Evolutionary conservation across 2,113 vertebrate species (phyloP).

Genomic region (Leucopsar rothschildi): DNA sequence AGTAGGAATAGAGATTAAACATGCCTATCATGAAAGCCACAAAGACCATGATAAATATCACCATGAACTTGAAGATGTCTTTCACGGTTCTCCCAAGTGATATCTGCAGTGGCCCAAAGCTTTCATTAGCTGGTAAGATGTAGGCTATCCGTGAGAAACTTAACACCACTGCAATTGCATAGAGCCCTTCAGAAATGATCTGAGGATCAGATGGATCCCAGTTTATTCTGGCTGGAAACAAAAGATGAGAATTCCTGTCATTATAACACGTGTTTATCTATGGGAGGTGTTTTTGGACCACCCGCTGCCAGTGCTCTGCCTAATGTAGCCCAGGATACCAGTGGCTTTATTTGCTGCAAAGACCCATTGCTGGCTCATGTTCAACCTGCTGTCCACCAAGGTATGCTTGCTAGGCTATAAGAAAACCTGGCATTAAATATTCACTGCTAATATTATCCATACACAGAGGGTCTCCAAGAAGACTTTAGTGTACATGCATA

Average conservation of each 20-base stretch:
- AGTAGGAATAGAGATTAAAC: constrained; percentile 97
- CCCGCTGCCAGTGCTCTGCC: not conserved
- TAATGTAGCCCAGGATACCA: too few species aligned
- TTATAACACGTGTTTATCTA: not conserved
- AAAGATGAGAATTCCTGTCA: constrained; percentile 30
- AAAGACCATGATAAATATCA: constrained; percentile 96
- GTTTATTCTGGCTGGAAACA: constrained; percentile 84
- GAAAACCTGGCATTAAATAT: not conserved
- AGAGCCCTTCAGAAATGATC: constrained; percentile 95
- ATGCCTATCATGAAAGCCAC: constrained; percentile 98
- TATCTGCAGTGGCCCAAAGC: constrained; percentile 95
- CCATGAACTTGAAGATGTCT: constrained; percentile 98
- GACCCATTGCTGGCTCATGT: not conserved
- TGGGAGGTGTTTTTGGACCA: not conserved
- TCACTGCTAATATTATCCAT: not conserved
- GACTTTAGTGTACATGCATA: not conserved
- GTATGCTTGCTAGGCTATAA: not conserved
- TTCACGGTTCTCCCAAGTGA: constrained; percentile 93
- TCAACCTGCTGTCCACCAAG: not conserved
- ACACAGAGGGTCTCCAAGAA: not conserved
- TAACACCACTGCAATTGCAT: constrained; percentile 92
- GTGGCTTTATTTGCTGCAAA: not conserved
- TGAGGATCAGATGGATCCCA: constrained; percentile 95
- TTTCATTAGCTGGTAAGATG: constrained; percentile 94
- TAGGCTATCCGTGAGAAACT: constrained; percentile 96